Conservation (phyloP, 2,888 invertebrate genomes). For the Oscheius sp. region DNA sequence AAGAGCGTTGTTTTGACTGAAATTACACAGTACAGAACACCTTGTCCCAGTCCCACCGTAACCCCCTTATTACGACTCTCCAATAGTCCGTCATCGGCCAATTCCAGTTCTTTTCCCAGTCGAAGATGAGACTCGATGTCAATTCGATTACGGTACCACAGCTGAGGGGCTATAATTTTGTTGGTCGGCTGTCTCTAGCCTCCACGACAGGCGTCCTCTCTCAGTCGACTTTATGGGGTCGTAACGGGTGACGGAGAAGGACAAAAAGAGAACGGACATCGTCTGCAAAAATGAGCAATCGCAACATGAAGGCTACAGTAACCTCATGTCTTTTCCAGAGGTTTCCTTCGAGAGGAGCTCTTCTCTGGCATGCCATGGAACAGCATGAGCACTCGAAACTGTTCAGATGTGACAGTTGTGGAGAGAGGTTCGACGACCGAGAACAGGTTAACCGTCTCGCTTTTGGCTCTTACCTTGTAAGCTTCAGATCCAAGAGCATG, state of each 20-base stretch:
- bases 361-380: slow-evolving; percentile 59
- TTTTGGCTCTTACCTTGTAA: background rate
- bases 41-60: slow-evolving; percentile 16
- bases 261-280: slow-evolving; percentile 28
- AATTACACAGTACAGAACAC: background rate
- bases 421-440: slow-evolving; percentile 45
- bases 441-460: slow-evolving; percentile 42
- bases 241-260: slow-evolving; percentile 31
- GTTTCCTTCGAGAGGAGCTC: slow-evolving; percentile 50
- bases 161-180: slow-evolving; percentile 27
- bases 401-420: slow-evolving; percentile 54
- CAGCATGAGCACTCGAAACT: slow-evolving; percentile 50
- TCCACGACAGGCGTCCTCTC: slow-evolving; percentile 17
- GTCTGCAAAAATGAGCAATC: slow-evolving; percentile 32
- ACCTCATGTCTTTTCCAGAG: slow-evolving; percentile 44
- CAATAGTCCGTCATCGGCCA: background rate
- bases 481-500: slow-evolving; percentile 51
- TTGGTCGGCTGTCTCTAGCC: slow-evolving; percentile 6
- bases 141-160: slow-evolving; percentile 30
- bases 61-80: slow-evolving; percentile 19
- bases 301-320: slow-evolving; percentile 12
- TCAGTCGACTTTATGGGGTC: slow-evolving; percentile 32
- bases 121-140: slow-evolving; percentile 3
- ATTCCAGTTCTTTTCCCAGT: slow-evolving; percentile 4
- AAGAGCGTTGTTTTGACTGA: background rate